Conservation (phyloP, 92 coral and sea anemone species). For the Palythoa caribaeorum region DNA sequence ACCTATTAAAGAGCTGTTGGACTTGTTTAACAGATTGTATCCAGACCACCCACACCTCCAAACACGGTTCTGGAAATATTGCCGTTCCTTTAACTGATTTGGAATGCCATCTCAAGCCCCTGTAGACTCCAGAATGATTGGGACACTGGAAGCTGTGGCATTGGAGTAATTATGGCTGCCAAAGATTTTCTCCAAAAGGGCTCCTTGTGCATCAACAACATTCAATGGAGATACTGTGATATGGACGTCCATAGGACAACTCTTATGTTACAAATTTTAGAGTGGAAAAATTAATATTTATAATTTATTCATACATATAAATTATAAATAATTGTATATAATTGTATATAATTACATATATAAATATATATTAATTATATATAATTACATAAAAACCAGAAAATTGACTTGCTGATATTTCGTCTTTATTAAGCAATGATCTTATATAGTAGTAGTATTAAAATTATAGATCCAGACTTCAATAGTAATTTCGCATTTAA, state of each 20-base stretch:
- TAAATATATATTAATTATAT: too few species aligned
- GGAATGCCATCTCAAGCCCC: conserved; percentile 61
- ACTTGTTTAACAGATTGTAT: conserved; percentile 24
- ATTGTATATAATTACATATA: too few species aligned
- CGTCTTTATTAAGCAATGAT: not conserved
- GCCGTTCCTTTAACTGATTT: conserved; percentile 34
- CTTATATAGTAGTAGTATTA: too few species aligned
- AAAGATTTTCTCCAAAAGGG: conserved; percentile 21
- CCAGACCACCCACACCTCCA: conserved; percentile 43
- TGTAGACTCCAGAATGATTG: conserved; percentile 38
- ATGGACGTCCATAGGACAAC: conserved; percentile 6
- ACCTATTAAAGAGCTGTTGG: conserved; percentile 36
- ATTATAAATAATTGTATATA: too few species aligned
- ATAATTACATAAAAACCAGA: too few species aligned
- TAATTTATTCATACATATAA: not conserved
- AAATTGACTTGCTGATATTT: not conserved
- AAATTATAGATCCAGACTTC: not conserved
- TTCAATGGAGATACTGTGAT: conserved; percentile 27
- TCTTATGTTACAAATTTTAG: conserved; percentile 54
- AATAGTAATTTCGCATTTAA: not conserved
- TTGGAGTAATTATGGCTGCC: conserved; percentile 64
- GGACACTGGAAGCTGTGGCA: conserved; percentile 57
- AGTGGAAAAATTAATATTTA: conserved; percentile 33
- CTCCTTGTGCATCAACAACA: not conserved
- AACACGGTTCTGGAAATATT: conserved; percentile 47